Base-by-base conservation (phyloP, 2,113 vertebrate species). In the Stigmatopora nigra region DNA sequence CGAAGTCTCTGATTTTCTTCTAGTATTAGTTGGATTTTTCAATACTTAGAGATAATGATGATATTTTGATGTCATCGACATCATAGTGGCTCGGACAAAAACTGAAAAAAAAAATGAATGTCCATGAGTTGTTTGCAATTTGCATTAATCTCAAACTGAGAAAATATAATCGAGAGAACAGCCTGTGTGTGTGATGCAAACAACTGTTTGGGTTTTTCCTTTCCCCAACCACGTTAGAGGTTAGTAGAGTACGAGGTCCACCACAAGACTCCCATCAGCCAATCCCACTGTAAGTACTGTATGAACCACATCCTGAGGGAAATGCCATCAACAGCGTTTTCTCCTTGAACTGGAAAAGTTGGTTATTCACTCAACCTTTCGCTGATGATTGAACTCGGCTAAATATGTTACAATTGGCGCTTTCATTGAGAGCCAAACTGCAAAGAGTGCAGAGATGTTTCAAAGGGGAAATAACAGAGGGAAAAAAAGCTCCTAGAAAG, bases 281-380 rank as follows among this genome's bases (percentile, higher is more conserved):
- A 78, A 81, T 85, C 85, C 83, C 77, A 83, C 77, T 68, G 82
- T 84, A 84, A 75, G 84, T 82, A 87, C 84, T 75, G 84, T 76
- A 88, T 77, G 87, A 90, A 89, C 89, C 90, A 91, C 89, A 91
- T 91, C 90, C 90, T 89, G 86, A 82, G 76, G 81, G 84, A 84
- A 89, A 87, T 77, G 79, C 86, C 79, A 88, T 84, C 75, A 76
- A 88, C 79, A 79, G 84, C 83, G 83, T 75, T 81, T 82, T 80
- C 84, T 89, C 78, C 85, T 84, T 82, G 79, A 86, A 88, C 85
- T 91, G 89, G 89, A 91, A 91, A 45, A 90, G 89, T 86, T 67
- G 79, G 88, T 90, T 91, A 90, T 84, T 89, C 88, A 89, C 89
- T 91, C 89, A 91, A 91, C 90, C 88, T 84, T 89, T 90, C 84